These are phyloP conservation scores for Noctua pronuba DNA, from an alignment of 2,888 invertebrate genomes.

Conservation along the genomic window DNA sequence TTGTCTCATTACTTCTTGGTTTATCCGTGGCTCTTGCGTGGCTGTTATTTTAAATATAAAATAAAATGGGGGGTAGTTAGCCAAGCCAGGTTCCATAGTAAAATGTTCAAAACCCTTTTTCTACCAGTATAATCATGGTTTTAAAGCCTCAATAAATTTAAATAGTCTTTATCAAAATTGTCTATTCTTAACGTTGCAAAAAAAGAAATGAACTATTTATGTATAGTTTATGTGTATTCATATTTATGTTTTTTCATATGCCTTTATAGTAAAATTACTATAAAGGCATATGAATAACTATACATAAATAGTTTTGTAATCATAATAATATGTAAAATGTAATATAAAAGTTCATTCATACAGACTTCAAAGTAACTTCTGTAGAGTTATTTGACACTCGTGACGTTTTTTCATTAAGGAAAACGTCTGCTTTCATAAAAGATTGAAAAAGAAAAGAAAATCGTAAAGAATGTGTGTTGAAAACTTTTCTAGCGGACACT, in stretches of 20 bases:
- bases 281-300: not conserved
- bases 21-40: no score
- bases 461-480: not conserved
- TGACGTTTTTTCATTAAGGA: constrained; percentile 8
- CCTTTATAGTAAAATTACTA: no score
- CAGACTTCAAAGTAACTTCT: not conserved
- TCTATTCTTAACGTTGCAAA: not conserved
- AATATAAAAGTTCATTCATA: not conserved
- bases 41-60: no score
- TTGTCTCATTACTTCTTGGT: no score
- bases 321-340: no score
- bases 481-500: not conserved
- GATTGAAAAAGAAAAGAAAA: not conserved
- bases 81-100: no score
- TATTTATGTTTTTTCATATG: no score
- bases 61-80: no score
- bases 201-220: no score
- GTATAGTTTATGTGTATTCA: no score
- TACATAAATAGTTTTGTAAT: not conserved
- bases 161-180: not conserved
- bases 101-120: not conserved
- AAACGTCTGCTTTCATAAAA: constrained; percentile 1
- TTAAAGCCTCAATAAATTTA: not conserved
- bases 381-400: constrained; percentile 10
- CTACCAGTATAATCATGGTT: not conserved